phyloP scores from a whole-genome alignment of 2,888 invertebrate genomes.

The Caenorhabditis sp. region DNA sequence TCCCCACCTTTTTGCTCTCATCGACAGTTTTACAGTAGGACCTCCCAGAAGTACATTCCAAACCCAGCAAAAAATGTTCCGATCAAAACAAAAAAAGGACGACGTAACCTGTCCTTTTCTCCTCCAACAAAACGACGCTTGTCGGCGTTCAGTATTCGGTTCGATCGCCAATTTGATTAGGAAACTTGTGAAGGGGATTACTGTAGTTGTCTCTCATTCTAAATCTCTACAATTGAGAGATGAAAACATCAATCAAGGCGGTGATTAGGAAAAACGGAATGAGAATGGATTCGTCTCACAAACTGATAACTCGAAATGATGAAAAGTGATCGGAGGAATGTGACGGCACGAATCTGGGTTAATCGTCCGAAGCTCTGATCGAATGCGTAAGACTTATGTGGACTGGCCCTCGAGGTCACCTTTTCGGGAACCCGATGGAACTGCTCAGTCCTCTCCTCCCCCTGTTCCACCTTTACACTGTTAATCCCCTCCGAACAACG shows the following conservation, averaged over 20 bases:
- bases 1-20: conserved; percentile 3
- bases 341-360: too few species aligned
- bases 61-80: neutral
- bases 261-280: conserved; percentile 6
- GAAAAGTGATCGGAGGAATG: too few species aligned
- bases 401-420: too few species aligned
- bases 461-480: too few species aligned
- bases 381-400: too few species aligned
- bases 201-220: conserved; percentile 14
- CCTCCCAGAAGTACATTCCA: neutral
- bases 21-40: neutral
- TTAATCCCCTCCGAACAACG: too few species aligned
- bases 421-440: too few species aligned
- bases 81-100: neutral
- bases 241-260: conserved; percentile 15
- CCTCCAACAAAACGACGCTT: neutral
- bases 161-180: conserved; percentile 19
- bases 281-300: conserved; percentile 6
- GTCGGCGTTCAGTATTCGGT: neutral
- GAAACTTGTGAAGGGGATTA: conserved; percentile 28
- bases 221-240: neutral
- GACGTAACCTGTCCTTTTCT: conserved; percentile 19
- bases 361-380: too few species aligned
- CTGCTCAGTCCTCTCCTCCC: too few species aligned
- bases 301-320: neutral